Base-by-base conservation (phyloP, 30 jellyfish, hydroid and myxozoan genomes). In the Turritopsis rubra region DNA sequence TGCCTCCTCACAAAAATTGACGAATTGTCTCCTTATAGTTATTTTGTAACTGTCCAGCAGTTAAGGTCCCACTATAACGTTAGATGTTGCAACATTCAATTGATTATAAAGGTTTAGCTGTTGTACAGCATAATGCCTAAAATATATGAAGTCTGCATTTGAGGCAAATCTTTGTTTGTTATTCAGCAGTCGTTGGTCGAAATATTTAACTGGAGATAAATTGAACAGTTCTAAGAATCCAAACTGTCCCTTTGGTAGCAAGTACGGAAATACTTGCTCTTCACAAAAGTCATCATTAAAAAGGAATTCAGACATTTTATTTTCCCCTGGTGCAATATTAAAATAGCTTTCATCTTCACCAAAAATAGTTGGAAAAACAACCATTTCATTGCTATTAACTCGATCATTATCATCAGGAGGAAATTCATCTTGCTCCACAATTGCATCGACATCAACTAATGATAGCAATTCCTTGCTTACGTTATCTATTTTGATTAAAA, bases 221-320 rank as follows among this genome's bases (percentile, higher is more conserved):
- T n/a, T n/a, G n/a, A n/a, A n/a, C n/a, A n/a, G 26, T 7, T 13
- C 82, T 23, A 16, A 8, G 60, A 16, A 74, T n/a, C 82, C 82
- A 74, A 74, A 74, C n/a, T n/a, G n/a, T n/a, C n/a, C n/a, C n/a
- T n/a, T n/a, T n/a, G n/a, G n/a, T n/a, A n/a, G n/a, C 41, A 21
- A 0, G 9, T 23, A 29, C 19, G 82, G 8, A 0, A 29, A 29
- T 13, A 71, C 65, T 74, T 74, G 82, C 41, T 29, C 82, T 74
- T 74, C 82, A 74, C 82, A 74, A 74, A 8, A 74, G 0, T 74
- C 65, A 30, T 24, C 82, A 74, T 74, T 29, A 30, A 74, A 74
- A 74, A 74, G 19, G 8, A 22, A 68, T 68, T 68, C 77, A 68
- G 0, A 16, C 17, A 27, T 27, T 68, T 19, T 68, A 68, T 68